These are phyloP conservation scores for Capitella teleta DNA, from an alignment of 1,140 invertebrate genomes.

Conservation along the genomic window DNA sequence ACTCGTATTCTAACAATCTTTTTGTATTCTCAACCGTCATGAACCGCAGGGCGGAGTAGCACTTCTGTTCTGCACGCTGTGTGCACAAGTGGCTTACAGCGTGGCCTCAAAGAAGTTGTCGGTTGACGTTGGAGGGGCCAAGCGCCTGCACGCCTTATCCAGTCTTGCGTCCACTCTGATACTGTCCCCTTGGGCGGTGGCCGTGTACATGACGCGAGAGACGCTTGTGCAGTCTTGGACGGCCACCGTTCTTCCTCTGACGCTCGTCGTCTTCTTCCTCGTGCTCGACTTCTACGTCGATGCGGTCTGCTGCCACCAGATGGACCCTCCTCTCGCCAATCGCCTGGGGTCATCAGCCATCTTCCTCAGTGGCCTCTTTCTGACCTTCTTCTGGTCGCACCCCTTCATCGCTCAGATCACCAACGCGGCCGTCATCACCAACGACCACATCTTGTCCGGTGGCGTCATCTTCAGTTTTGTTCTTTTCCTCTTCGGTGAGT, in stretches of 20 bases:
- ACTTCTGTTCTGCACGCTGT: conserved; percentile 40
- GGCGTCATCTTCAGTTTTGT: conserved; percentile 43
- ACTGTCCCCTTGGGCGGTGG: conserved; percentile 41
- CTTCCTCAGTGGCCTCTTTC: conserved; percentile 27
- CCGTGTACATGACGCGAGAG: conserved; percentile 35
- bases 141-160: conserved; percentile 43
- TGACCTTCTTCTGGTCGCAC: conserved; percentile 36
- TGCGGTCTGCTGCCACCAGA: conserved; percentile 30
- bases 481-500: conserved; percentile 40
- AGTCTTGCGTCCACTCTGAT: conserved; percentile 36
- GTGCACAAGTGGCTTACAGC: conserved; percentile 38
- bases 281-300: conserved; percentile 47
- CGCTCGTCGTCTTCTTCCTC: conserved; percentile 40
- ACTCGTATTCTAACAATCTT: neutral
- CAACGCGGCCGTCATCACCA: conserved; percentile 32
- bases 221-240: conserved; percentile 23
- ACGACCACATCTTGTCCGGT: conserved; percentile 42
- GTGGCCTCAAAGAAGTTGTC: conserved; percentile 42
- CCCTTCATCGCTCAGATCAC: conserved; percentile 31
- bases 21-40: neutral
- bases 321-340: conserved; percentile 25
- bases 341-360: conserved; percentile 29
- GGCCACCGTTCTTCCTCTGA: conserved; percentile 35
- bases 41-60: conserved; percentile 42
- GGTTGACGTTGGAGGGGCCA: conserved; percentile 46